These are phyloP conservation scores for Micrasema minimum DNA, from an alignment of 1,140 invertebrate species.

Conservation along the genomic window DNA sequence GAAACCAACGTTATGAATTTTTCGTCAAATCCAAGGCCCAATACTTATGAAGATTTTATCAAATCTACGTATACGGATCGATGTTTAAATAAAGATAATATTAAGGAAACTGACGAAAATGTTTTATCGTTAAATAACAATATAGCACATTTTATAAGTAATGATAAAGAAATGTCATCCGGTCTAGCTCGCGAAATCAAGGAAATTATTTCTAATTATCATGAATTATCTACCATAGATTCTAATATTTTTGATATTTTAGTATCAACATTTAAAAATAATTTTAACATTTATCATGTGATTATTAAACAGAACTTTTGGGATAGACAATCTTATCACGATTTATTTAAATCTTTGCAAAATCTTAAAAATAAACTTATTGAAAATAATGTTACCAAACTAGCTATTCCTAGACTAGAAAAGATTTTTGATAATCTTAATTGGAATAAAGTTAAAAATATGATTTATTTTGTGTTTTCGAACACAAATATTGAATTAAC, in stretches of 20 bases:
- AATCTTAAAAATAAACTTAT: not conserved
- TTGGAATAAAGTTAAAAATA: not conserved
- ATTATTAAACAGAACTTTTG: not conserved
- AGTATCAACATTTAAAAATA: not conserved
- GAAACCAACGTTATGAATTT: not conserved
- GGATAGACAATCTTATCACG: slow-evolving; percentile 42
- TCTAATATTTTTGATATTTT: not conserved
- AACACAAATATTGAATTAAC: not conserved
- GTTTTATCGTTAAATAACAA: slow-evolving; percentile 17
- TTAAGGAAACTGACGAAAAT: slow-evolving; percentile 26
- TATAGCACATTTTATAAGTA: slow-evolving; percentile 16
- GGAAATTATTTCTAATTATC: not conserved
- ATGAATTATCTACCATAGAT: not conserved
- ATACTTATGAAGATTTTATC: slow-evolving; percentile 19
- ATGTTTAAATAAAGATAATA: slow-evolving; percentile 21
- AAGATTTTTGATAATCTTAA: not conserved
- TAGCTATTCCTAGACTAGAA: not conserved
- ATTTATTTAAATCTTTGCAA: slow-evolving; percentile 41
- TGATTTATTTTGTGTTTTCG: not conserved
- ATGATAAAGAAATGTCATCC: slow-evolving; percentile 14
- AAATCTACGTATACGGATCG: slow-evolving; percentile 22
- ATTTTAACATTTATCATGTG: not conserved
- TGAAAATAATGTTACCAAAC: not conserved
- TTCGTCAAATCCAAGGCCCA: too few species aligned
- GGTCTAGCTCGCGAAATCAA: not conserved